Percentiles rank a stretch among this genome's conserved stretches.
Evolutionary conservation across 2,797 vertebrate species (phyloP).

Genomic region (Rhinella marina): DNA sequence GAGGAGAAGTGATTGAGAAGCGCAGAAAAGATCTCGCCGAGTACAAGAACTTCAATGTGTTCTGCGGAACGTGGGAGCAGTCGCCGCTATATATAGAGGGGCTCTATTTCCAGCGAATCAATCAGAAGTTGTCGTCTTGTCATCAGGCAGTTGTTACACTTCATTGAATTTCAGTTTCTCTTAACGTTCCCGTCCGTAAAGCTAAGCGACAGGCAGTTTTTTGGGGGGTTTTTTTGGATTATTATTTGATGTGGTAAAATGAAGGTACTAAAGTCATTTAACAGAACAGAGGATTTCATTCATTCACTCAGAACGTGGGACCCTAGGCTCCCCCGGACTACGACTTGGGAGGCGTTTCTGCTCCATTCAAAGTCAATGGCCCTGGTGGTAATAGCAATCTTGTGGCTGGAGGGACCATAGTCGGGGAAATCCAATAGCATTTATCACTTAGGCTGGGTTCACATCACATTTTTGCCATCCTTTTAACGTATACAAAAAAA

Average conservation of each 20-base stretch:
- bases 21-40: neutral
- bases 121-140: slow-evolving; percentile 8
- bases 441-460: no score
- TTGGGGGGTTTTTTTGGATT: neutral
- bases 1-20: neutral
- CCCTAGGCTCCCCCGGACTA: no score
- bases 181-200: neutral
- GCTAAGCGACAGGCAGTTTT: neutral
- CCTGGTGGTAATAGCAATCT: no score
- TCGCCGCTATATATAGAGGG: neutral
- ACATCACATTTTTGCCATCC: no score
- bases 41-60: neutral
- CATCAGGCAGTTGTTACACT: neutral
- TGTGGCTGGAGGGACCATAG: no score
- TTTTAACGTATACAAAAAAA: no score
- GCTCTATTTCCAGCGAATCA: slow-evolving; percentile 1
- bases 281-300: neutral
- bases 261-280: neutral
- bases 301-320: no score
- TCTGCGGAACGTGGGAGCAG: neutral
- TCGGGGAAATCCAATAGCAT: no score
- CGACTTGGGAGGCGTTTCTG: no score
- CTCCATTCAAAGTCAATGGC: no score
- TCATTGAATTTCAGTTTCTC: neutral
- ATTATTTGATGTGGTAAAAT: neutral